Base-by-base conservation (phyloP, 2,113 vertebrate species). In the Arvicanthis niloticus region DNA sequence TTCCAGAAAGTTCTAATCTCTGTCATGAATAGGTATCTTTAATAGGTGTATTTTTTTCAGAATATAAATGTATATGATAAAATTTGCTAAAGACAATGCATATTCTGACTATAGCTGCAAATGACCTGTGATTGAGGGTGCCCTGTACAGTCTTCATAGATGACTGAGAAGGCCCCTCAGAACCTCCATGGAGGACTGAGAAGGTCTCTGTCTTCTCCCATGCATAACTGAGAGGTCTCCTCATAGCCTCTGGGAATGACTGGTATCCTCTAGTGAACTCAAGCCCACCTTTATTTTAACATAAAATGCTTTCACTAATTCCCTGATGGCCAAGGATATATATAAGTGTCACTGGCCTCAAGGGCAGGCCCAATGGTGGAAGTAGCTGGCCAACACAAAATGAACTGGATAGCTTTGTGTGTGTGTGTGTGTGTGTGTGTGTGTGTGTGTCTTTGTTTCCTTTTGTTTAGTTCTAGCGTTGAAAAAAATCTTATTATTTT, bases 141-240 rank as follows among this genome's bases (percentile, higher is more conserved):
- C 15, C 22, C 3, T 3, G 15, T 19, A 9, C 48, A 56, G 16
- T 34, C 48, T 51, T 19, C 19, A 56, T 19, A 8, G 13, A 2
- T 6, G 70, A 34, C 8, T 4, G 29, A 65, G 75, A 70, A 15
- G 31, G 0, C 0, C 0, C 0, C 45, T 21, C 0, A 22, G 7
- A 3, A 1, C 21, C 2, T 40, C 34, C 8, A 24, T 11, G 17
- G 17, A 40, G 1, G 80, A 82, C 34, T 37, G 19, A 62, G 89
- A 37, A 13, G 31, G 0, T 1, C 0, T 67, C 65, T 67, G 5
- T 67, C 65, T 67, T 67, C 65, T 67, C 29, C 65, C 29, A 67
- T 67, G 29, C 65, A 29, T 3, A 29, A 26, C 62, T 65, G 62
- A 65, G 62, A 65, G 62, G 62, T 24, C 26, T 65, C 26, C 62